Percentiles rank a stretch among this genome's conserved stretches.
These are phyloP conservation scores for Bovichtus variegatus DNA, from an alignment of 2,797 vertebrate genomes.

Conservation along the genomic window DNA sequence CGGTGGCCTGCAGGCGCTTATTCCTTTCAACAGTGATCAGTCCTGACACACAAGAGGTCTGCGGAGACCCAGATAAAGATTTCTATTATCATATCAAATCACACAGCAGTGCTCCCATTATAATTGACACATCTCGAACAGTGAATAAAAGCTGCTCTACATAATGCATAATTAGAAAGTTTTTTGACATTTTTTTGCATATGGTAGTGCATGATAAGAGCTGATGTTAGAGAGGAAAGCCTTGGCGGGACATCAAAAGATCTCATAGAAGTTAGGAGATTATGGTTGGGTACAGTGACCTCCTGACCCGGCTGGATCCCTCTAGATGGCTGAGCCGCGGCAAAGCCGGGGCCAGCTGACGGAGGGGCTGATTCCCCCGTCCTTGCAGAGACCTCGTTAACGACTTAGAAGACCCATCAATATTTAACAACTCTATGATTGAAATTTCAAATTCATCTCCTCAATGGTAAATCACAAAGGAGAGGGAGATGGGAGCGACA, in stretches of 20 bases:
- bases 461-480: conserved; percentile 82
- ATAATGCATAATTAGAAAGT: conserved; percentile 84
- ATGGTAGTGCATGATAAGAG: conserved; percentile 80
- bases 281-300: conserved; percentile 82
- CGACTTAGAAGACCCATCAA: conserved; percentile 83
- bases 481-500: conserved; percentile 56
- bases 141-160: conserved; percentile 80
- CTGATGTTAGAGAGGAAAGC: conserved; percentile 74
- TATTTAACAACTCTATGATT: conserved; percentile 86
- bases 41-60: conserved; percentile 77
- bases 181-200: conserved; percentile 67
- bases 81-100: conserved; percentile 86
- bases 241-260: conserved; percentile 80
- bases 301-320: conserved; percentile 82
- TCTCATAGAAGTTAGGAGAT: conserved; percentile 82
- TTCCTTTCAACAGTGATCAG: conserved; percentile 75
- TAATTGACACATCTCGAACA: conserved; percentile 82
- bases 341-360: conserved; percentile 47
- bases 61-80: conserved; percentile 81
- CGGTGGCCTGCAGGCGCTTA: conserved; percentile 77
- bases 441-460: conserved; percentile 86
- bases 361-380: conserved; percentile 61
- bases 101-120: conserved; percentile 80
- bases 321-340: conserved; percentile 61
- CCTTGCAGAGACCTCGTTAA: conserved; percentile 81